phyloP scores from a whole-genome alignment of 2,797 vertebrate species.

The Gallinago stenura region DNA sequence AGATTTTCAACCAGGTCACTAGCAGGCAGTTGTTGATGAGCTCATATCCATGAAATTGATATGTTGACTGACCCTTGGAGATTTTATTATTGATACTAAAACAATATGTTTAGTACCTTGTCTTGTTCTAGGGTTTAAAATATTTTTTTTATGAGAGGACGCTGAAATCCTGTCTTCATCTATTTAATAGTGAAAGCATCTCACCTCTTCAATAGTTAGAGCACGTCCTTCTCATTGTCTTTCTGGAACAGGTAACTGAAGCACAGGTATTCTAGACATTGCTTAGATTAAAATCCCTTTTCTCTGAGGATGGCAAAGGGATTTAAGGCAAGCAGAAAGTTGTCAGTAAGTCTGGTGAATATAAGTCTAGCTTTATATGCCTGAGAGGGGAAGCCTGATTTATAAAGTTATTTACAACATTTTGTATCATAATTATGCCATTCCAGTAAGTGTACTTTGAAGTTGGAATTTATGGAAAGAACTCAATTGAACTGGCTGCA shows the following conservation, averaged over 20 bases:
- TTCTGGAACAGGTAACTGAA: not conserved
- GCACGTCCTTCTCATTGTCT: not conserved
- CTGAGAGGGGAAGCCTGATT: not conserved
- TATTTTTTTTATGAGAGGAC: not conserved
- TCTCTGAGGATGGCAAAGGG: not conserved
- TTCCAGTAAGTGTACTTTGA: not conserved
- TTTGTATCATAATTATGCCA: not conserved
- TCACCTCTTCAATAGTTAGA: not conserved
- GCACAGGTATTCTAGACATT: not conserved
- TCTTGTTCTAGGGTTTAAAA: not conserved
- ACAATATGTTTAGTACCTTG: not conserved
- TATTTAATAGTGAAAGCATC: not conserved
- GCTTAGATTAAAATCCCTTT: not conserved
- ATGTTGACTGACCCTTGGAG: not conserved
- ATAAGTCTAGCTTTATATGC: not conserved
- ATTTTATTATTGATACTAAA: not conserved
- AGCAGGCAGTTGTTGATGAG: not conserved
- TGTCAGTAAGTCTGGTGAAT: not conserved
- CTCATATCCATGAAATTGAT: not conserved
- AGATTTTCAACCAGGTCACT: not conserved
- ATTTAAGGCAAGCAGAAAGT: not conserved
- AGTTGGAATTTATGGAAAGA: not conserved
- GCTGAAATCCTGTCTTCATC: not conserved
- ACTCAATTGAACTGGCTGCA: not conserved
- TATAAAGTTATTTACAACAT: not conserved